Evolutionary conservation across 2,888 invertebrate species (phyloP), one percentile per base, ranked within the genome.

Genomic region (Erynnis tages): DNA sequence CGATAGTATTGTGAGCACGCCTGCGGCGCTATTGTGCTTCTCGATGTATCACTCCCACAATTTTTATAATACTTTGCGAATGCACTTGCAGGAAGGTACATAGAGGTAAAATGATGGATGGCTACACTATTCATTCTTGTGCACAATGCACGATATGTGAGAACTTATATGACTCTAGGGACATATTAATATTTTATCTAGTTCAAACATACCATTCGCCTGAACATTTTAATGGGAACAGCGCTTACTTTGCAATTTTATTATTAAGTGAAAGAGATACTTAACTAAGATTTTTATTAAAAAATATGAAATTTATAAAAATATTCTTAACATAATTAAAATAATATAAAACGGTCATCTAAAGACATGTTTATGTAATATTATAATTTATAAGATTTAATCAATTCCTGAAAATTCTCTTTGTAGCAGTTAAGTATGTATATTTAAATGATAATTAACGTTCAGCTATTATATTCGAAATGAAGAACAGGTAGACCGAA

Each of bases 11-110:
- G 86, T 86, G 72, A 79, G 86, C 77, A 75, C 84, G 76, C 86
- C 88, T 71, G 87, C 70, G 60, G 87, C n/a, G 87, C 74, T 65
- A 65, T 89, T 88, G 82, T 16, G 25, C 48, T 71, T 75, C 76
- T 82, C 72, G 81, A 74, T 76, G 76, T 82, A 88, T 89, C 89
- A 89, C 89, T 84, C 88, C 87, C 82, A 88, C 82, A 76, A n/a
- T 79, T 79, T 85, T 82, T 73, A 79, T 82, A 80, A 77, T 82
- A 66, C 68, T 76, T 76, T 72, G 75, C 76, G 71, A 79, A 78
- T 73, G 79, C 71, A 77, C 77, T 83, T 78, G 76, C 75, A 79
- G 73, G 76, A 75, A 75, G 71, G 69, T 69, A 67, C 59, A 27
- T 43, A 34, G 64, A 60, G 59, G 59, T 67, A 62, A 76, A 64